Evolutionary conservation across 2,113 vertebrate species (phyloP).

Genomic region (Oenanthe oenanthe): DNA sequence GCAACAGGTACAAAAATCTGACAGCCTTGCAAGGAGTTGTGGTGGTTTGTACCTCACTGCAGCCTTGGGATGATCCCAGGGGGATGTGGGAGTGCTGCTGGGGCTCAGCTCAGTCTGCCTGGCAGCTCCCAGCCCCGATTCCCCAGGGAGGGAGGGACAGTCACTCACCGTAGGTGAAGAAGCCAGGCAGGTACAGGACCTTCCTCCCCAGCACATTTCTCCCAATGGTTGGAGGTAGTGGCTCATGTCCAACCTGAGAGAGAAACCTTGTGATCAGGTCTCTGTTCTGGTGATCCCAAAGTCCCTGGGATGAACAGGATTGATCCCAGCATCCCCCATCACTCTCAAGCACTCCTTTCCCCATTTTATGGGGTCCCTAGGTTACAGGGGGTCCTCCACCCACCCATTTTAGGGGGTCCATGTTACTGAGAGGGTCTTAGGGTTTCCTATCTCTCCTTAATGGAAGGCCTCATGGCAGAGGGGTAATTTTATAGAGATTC

Average conservation of each 20-base stretch:
- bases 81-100: neutral
- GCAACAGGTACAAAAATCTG: neutral
- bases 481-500: neutral
- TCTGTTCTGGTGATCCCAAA: neutral
- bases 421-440: neutral
- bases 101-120: neutral
- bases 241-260: constrained; percentile 87
- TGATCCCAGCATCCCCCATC: accelerated
- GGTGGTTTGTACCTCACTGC: neutral
- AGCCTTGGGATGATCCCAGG: neutral
- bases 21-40: neutral
- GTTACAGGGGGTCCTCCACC: neutral
- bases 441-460: neutral
- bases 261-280: neutral
- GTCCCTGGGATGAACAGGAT: accelerated
- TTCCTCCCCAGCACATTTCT: constrained; percentile 86
- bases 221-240: constrained; percentile 83
- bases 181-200: constrained; percentile 87
- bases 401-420: neutral
- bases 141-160: neutral
- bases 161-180: constrained; percentile 90
- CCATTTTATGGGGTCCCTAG: neutral
- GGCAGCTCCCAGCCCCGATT: neutral
- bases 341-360: neutral
- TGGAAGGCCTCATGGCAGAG: accelerated